These are phyloP conservation scores for Corythaixoides concolor DNA, from an alignment of 2,113 vertebrate species.

Conservation along the genomic window DNA sequence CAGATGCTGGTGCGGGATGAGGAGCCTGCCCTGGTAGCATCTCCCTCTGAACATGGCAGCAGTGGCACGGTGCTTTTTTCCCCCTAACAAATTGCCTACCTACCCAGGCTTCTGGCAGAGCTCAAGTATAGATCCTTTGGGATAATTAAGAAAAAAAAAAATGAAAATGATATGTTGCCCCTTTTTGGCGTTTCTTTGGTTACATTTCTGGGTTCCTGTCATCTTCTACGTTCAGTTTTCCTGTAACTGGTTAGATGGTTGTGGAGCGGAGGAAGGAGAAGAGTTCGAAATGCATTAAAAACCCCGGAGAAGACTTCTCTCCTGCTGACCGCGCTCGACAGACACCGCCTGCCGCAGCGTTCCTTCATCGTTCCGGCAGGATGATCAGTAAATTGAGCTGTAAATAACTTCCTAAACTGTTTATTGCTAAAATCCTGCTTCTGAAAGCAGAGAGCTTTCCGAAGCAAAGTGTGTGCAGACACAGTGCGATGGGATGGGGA, in stretches of 20 bases:
- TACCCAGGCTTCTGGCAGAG: not conserved
- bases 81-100: not conserved
- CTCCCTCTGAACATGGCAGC: not conserved
- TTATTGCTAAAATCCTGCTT: not conserved
- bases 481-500: fast-evolving
- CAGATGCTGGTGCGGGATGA: not conserved
- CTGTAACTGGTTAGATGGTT: not conserved
- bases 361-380: not conserved
- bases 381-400: not conserved
- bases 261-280: not conserved
- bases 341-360: not conserved
- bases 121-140: not conserved
- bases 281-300: not conserved
- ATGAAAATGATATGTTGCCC: not conserved
- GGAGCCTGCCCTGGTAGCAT: not conserved
- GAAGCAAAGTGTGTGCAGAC: not conserved
- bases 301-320: not conserved
- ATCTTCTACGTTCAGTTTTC: not conserved
- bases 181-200: not conserved
- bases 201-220: not conserved
- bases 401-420: not conserved
- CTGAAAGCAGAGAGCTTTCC: not conserved
- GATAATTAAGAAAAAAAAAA: not conserved
- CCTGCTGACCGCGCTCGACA: not conserved
- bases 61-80: not conserved